phyloP scores from a whole-genome alignment of 1,140 invertebrate species.

The Sarcophaga bullata region DNA sequence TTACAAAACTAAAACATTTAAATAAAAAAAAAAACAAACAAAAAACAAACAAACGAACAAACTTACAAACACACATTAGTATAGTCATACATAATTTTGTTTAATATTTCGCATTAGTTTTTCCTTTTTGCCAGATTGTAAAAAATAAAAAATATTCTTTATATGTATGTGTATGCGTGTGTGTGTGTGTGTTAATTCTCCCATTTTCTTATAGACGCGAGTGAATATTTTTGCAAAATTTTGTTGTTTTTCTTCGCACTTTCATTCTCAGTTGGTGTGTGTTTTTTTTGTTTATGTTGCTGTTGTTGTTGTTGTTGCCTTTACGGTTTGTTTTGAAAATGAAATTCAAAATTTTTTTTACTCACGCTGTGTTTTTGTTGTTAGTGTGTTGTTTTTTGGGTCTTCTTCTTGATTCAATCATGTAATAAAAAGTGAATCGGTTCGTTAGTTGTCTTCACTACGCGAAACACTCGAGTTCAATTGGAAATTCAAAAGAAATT shows the following conservation, averaged over 20 bases:
- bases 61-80: background rate
- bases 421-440: conserved; percentile 23
- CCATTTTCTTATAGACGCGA: too few species aligned
- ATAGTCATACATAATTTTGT: background rate
- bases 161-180: background rate
- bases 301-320: background rate
- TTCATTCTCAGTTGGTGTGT: conserved; percentile 39
- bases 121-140: background rate
- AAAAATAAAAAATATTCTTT: too few species aligned
- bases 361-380: background rate
- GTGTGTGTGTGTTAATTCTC: background rate
- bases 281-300: background rate
- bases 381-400: background rate
- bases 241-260: conserved; percentile 45
- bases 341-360: background rate
- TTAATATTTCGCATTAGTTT: background rate
- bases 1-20: conserved; percentile 27
- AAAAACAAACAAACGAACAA: too few species aligned
- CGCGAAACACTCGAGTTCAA: conserved; percentile 9
- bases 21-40: conserved; percentile 27
- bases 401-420: background rate
- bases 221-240: conserved; percentile 21
- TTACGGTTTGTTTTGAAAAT: conserved; percentile 17
- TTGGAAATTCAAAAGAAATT: background rate
- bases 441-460: background rate